Conservation (phyloP, 2,113 vertebrate genomes). For the Cyprinodon variegatus region DNA sequence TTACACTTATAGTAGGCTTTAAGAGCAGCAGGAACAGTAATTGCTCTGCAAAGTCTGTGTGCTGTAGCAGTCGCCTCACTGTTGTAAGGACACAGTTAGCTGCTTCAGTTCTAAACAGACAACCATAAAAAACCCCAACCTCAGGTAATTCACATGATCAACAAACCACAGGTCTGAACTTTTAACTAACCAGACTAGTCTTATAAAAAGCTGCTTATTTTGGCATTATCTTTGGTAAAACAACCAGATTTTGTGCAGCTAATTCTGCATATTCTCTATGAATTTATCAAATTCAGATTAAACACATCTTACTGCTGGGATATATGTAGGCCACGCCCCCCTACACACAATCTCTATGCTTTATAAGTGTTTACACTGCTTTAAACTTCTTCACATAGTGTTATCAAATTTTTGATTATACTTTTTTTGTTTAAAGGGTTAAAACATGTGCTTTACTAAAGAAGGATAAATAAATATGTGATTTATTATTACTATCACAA, state of each 20-base stretch:
- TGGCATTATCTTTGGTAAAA: neutral
- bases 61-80: conserved; percentile 39
- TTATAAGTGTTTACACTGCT: no score
- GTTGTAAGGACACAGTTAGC: conserved; percentile 19
- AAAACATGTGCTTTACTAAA: no score
- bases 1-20: conserved; percentile 52
- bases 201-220: neutral
- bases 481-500: no score
- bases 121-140: neutral
- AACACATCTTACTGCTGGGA: no score
- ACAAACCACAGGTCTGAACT: no score
- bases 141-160: neutral
- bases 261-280: neutral
- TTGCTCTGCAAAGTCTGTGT: conserved; percentile 34
- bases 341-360: no score
- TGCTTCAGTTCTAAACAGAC: neutral
- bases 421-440: no score
- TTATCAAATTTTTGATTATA: no score
- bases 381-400: no score
- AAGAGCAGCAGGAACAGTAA: conserved; percentile 29
- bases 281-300: neutral
- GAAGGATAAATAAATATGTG: no score
- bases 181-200: no score
- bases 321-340: no score
- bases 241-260: neutral